Base-by-base conservation (phyloP, 2,113 vertebrate genomes). In the Platycercus adscitus region DNA sequence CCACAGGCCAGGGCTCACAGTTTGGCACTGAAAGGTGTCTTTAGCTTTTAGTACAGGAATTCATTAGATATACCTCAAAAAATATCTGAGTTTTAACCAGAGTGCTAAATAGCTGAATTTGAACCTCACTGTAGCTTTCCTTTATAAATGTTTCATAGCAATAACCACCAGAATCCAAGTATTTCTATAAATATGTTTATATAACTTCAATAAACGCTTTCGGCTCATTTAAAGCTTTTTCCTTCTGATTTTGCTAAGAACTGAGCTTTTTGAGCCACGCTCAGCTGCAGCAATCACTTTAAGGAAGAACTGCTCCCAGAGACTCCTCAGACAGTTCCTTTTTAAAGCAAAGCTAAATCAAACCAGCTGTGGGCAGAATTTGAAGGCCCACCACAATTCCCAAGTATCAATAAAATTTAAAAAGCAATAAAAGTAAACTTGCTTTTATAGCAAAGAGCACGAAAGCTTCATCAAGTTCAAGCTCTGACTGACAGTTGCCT, bases 401-500 rank as follows among this genome's bases (percentile, higher is more conserved):
- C 35, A 58, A 77, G 58, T 20, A 72, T 5, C 70, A 73, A 52
- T 50, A 89, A 79, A 68, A 69, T 17, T 31, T 78, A 11, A 75
- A 92, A 63, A 65, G 64, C 53, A 71, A 52, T 78, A 73, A 86
- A 94, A 91, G 65, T 53, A 95, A 95, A 88, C 43, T 13, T 46
- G 61, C 23, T 88, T 94, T 93, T 76, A 82, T 0, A 65, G 66
- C 69, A 72, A 60, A 79, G 84, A 71, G 73, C 77, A 69, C 1
- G 17, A 76, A 93, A 86, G 65, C 81, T 69, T 79, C 88, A 88
- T 78, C 91, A 94, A 71, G 87, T 86, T 64, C 52, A 79, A 63
- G 78, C 14, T 23, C 19, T 47, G 73, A 72, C 3, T 20, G 60
- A n/a, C 72, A 52, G 41, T 2, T 71, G 50, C 17, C 76, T 3